Conservation (phyloP, 2,888 invertebrate genomes). For the Saturnia pavonia region DNA sequence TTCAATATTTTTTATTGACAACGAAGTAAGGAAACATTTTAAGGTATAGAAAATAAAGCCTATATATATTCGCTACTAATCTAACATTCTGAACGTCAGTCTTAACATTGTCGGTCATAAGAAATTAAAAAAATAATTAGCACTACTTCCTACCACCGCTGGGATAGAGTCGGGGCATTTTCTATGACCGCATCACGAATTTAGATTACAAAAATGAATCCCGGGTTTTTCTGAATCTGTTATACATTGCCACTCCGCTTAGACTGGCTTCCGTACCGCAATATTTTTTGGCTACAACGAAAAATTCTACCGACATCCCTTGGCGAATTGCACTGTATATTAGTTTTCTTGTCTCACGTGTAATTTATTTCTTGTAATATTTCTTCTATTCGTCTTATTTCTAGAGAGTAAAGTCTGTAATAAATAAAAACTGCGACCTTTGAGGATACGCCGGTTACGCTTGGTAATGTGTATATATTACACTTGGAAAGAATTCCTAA, state of each 20-base stretch:
- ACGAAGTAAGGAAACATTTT: neutral
- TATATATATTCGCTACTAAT: neutral
- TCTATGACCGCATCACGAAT: conserved; percentile 28
- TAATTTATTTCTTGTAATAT: conserved; percentile 41
- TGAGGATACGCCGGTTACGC: conserved; percentile 12
- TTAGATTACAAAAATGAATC: conserved; percentile 40
- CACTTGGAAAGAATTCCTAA: neutral
- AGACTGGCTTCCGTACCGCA: conserved; percentile 22
- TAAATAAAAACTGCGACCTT: conserved; percentile 29
- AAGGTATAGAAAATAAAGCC: neutral
- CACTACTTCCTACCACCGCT: neutral
- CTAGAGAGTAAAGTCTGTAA: conserved; percentile 25
- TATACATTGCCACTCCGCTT: conserved; percentile 34
- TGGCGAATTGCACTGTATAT: conserved; percentile 36
- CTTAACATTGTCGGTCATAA: neutral
- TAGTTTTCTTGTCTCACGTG: conserved; percentile 40
- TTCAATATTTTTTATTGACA: neutral
- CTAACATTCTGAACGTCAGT: neutral
- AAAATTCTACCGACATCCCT: conserved; percentile 36
- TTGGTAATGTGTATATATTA: conserved; percentile 19
- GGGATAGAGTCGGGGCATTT: neutral
- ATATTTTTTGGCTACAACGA: conserved; percentile 37
- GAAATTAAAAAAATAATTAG: neutral
- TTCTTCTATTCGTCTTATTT: conserved; percentile 26
- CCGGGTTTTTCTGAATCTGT: conserved; percentile 37